These are phyloP conservation scores for Nowickia ferox DNA, from an alignment of 2,888 invertebrate genomes.

Conservation along the genomic window DNA sequence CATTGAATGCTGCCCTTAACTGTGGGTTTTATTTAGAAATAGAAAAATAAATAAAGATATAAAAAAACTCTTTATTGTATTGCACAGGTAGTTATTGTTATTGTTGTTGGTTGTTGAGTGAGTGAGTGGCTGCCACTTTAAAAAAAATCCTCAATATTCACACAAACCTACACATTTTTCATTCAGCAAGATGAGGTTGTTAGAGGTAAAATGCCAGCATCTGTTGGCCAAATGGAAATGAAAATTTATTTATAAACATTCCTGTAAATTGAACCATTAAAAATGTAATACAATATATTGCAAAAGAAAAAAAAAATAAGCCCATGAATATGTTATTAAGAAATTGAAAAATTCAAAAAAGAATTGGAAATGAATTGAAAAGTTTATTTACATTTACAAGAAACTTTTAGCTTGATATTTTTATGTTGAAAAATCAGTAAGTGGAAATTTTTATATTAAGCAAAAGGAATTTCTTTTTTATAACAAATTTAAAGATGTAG, in stretches of 20 bases:
- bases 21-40: background rate
- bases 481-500: too few species aligned
- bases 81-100: too few species aligned
- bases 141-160: background rate
- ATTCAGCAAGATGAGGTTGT: background rate
- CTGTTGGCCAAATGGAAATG: conserved; percentile 2
- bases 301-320: background rate
- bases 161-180: conserved; percentile 23
- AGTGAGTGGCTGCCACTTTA: too few species aligned
- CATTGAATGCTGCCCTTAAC: background rate
- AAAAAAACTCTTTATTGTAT: too few species aligned
- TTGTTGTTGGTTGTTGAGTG: too few species aligned
- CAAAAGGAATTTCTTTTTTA: too few species aligned
- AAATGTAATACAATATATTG: background rate
- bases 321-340: background rate
- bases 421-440: too few species aligned
- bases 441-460: too few species aligned
- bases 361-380: background rate
- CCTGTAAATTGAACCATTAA: conserved; percentile 38
- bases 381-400: background rate
- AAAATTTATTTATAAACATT: conserved; percentile 41
- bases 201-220: background rate
- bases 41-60: too few species aligned
- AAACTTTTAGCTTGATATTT: too few species aligned
- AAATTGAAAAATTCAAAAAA: conserved; percentile 16